Conservation (phyloP, 2,888 invertebrate species). For the Melitaea athalia region DNA sequence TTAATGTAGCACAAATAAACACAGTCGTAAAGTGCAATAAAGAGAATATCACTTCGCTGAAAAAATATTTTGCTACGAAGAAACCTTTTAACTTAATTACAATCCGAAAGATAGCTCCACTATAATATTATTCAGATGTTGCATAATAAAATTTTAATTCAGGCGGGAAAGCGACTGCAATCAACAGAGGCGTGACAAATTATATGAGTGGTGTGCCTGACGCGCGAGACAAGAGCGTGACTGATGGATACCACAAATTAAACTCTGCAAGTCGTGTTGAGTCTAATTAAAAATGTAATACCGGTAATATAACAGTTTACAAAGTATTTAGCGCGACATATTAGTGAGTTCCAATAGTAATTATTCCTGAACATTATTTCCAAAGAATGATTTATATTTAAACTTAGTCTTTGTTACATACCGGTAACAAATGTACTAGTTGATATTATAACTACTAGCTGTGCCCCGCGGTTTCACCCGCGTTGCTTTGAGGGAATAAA, state of each 20-base stretch:
- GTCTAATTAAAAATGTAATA: constrained; percentile 30
- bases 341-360: constrained; percentile 1
- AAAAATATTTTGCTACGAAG: background rate
- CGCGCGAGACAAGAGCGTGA: constrained; percentile 34
- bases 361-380: too few species aligned
- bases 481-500: too few species aligned
- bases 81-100: constrained; percentile 20
- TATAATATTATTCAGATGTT: constrained; percentile 20
- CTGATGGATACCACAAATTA: constrained; percentile 39
- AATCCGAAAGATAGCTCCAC: constrained; percentile 10
- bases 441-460: too few species aligned
- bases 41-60: background rate
- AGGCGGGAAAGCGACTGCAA: constrained; percentile 34
- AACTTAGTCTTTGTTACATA: too few species aligned
- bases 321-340: background rate
- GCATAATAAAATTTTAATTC: constrained; percentile 38
- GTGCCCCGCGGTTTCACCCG: too few species aligned
- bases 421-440: too few species aligned
- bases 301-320: background rate
- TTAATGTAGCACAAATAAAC: background rate
- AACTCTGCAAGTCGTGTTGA: constrained; percentile 27
- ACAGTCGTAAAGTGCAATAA: background rate
- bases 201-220: constrained; percentile 39
- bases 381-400: too few species aligned
- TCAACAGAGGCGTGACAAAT: constrained; percentile 40